phyloP scores from a whole-genome alignment of 2,797 vertebrate genomes.

The Cetoscarus ocellatus region DNA sequence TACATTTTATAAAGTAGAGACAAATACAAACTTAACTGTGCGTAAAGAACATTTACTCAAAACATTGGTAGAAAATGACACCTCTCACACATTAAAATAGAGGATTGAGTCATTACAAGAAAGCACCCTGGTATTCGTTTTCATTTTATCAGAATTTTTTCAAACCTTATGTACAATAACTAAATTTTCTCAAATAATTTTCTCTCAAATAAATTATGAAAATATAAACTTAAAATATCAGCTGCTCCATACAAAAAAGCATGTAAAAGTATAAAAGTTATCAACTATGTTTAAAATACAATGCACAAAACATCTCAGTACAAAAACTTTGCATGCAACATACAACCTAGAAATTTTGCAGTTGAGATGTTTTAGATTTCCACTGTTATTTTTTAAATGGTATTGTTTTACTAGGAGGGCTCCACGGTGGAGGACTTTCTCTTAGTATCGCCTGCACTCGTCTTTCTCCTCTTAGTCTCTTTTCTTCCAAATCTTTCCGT shows the following conservation, averaged over 20 bases:
- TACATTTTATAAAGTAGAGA: neutral
- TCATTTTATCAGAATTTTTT: neutral
- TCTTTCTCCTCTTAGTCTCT: slow-evolving; percentile 83
- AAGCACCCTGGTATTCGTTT: neutral
- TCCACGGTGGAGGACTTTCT: slow-evolving; percentile 89
- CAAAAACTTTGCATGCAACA: slow-evolving; percentile 7
- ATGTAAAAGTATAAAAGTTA: slow-evolving; percentile 13
- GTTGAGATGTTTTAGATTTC: slow-evolving; percentile 1
- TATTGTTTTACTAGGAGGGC: slow-evolving; percentile 91
- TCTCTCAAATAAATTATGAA: neutral
- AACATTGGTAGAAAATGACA: neutral
- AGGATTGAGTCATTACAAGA: neutral
- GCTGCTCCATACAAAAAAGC: neutral
- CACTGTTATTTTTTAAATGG: slow-evolving; percentile 81
- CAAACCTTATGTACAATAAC: neutral
- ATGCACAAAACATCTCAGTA: neutral
- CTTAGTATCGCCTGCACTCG: slow-evolving; percentile 78
- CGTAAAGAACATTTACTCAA: neutral
- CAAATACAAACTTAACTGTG: neutral
- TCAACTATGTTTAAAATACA: slow-evolving; percentile 3
- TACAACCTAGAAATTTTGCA: neutral
- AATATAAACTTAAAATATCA: slow-evolving; percentile 2
- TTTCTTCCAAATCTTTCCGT: slow-evolving; percentile 87
- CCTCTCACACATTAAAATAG: neutral
- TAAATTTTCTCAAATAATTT: neutral